phyloP scores from a whole-genome alignment of 2,797 vertebrate genomes.

The Gorsachius magnificus region DNA sequence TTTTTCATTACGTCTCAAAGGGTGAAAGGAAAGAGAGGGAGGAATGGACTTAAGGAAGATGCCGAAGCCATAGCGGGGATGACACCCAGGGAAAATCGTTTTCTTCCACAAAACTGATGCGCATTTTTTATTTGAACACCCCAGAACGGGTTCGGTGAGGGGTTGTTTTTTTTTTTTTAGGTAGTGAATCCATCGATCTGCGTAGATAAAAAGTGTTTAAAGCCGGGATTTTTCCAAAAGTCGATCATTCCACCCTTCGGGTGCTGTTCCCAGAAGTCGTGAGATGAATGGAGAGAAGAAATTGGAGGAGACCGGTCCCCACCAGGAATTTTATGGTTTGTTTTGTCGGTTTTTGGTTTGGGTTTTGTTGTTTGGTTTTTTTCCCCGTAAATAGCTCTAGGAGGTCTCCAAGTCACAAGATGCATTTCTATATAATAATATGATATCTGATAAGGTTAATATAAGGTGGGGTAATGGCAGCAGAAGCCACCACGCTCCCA shows the following conservation, averaged over 20 bases:
- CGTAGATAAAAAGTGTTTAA: accelerated
- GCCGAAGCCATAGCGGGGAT: background rate
- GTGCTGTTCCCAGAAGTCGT: background rate
- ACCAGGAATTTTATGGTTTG: too few relatives aligned
- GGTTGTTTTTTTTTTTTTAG: background rate
- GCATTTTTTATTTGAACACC: accelerated
- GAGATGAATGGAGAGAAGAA: background rate
- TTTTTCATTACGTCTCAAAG: background rate
- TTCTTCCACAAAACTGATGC: accelerated
- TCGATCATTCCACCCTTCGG: background rate
- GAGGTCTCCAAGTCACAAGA: background rate
- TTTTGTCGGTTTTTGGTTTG: too few relatives aligned
- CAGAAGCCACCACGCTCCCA: background rate
- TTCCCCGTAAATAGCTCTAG: background rate
- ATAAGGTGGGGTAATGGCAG: background rate
- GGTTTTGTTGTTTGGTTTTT: background rate
- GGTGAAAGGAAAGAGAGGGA: background rate
- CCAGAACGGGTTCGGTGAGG: too few relatives aligned
- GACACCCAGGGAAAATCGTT: background rate
- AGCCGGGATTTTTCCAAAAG: background rate
- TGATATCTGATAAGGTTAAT: accelerated
- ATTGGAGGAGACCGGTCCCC: too few relatives aligned
- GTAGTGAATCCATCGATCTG: background rate
- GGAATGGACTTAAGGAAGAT: background rate
- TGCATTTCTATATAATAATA: background rate